These are phyloP conservation scores for Mactra quadrangularis DNA, from an alignment of 1,140 invertebrate species.

Conservation along the genomic window DNA sequence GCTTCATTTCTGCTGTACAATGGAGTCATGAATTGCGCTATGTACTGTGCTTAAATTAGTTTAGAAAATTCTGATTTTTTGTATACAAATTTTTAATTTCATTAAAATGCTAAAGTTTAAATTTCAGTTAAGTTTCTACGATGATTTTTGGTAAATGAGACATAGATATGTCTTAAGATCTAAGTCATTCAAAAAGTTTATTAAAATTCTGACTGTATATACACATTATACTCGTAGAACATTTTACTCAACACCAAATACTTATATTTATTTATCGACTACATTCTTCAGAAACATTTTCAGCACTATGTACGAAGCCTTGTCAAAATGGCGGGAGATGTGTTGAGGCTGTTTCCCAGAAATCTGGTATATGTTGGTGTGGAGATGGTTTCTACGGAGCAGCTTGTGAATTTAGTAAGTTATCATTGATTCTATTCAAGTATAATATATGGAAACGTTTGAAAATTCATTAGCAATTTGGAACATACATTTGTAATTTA, in stretches of 20 bases:
- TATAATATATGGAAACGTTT: background rate
- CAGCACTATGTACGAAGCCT: slow-evolving; percentile 75
- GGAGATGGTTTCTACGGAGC: slow-evolving; percentile 76
- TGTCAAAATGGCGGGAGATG: slow-evolving; percentile 79
- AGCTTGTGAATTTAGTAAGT: slow-evolving; percentile 88
- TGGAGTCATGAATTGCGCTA: too few species aligned
- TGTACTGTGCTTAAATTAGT: too few species aligned
- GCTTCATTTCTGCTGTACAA: too few species aligned
- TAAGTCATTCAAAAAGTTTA: too few species aligned
- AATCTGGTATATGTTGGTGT: slow-evolving; percentile 77
- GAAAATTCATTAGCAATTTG: background rate
- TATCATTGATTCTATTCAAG: background rate
- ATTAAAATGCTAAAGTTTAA: too few species aligned
- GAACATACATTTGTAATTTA: background rate
- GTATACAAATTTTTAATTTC: too few species aligned
- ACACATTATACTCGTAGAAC: background rate
- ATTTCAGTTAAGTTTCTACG: too few species aligned
- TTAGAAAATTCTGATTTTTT: too few species aligned
- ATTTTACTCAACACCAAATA: background rate
- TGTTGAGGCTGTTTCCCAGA: slow-evolving; percentile 53
- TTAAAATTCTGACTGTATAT: background rate
- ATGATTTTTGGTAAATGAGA: too few species aligned
- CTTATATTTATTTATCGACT: background rate
- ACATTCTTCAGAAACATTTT: slow-evolving; percentile 2
- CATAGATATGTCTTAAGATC: too few species aligned